Conservation (phyloP, 2,888 invertebrate species). For the Drosophila hamatofila region DNA sequence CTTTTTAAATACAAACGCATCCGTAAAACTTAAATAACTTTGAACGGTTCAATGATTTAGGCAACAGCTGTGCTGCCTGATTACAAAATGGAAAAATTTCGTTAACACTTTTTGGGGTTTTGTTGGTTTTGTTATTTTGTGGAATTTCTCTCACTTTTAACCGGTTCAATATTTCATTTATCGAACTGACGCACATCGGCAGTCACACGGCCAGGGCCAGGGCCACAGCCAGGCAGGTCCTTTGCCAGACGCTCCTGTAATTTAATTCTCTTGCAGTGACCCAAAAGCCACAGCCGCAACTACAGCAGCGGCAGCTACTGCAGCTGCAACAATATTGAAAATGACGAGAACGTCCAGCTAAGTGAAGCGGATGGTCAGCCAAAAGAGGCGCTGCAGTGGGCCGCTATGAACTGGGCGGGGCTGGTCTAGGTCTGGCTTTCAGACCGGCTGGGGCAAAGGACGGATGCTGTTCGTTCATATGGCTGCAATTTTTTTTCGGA, state of each 20-base stretch:
- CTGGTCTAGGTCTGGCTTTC: background rate
- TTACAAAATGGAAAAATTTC: conserved; percentile 5
- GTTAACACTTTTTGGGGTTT: background rate
- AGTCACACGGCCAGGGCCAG: background rate
- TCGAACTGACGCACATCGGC: conserved; percentile 24
- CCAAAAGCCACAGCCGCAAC: conserved; percentile 49
- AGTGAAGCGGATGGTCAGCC: conserved; percentile 41
- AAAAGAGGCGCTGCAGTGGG: background rate
- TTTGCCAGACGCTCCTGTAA: conserved; percentile 46
- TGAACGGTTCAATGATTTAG: background rate
- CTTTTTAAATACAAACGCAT: background rate
- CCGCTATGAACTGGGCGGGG: conserved; percentile 1
- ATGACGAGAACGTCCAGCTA: conserved; percentile 35
- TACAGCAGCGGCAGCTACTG: conserved; percentile 18
- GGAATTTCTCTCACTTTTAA: conserved; percentile 18
- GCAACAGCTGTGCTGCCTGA: conserved; percentile 1
- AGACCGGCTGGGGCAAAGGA: conserved; percentile 1
- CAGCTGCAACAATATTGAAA: conserved; percentile 37
- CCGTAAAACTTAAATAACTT: background rate
- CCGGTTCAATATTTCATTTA: conserved; percentile 53
- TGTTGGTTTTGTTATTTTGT: background rate
- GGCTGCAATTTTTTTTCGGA: conserved; percentile 38
- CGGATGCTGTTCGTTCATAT: conserved; percentile 29
- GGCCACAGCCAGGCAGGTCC: background rate
- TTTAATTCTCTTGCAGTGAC: conserved; percentile 63